phyloP scores from a whole-genome alignment of 2,888 invertebrate species.

The Brachypalpus laphriformis region DNA sequence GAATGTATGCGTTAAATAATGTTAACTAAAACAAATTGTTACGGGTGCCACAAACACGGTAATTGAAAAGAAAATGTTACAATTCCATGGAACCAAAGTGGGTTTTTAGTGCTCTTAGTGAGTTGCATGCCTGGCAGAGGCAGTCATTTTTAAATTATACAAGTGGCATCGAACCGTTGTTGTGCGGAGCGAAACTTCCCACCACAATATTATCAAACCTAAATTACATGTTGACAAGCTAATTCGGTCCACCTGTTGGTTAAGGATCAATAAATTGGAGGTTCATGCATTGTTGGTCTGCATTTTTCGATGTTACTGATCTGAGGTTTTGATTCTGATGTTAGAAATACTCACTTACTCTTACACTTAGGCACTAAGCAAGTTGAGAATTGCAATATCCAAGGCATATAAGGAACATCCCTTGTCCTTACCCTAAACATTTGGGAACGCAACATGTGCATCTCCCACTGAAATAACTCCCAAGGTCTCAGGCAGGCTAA shows the following conservation, averaged over 20 bases:
- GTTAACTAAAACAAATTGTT: constrained; percentile 64
- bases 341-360: too few species aligned
- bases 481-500: too few species aligned
- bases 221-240: background rate
- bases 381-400: too few species aligned
- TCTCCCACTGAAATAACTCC: too few species aligned
- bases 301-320: background rate
- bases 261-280: background rate
- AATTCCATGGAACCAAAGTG: constrained; percentile 22
- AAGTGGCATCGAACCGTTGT: background rate
- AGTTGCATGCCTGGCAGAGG: background rate
- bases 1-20: constrained; percentile 40
- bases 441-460: too few species aligned
- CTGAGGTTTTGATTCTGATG: too few species aligned
- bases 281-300: background rate
- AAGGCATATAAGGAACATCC: too few species aligned
- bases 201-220: background rate
- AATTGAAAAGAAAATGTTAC: constrained; percentile 54
- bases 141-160: background rate
- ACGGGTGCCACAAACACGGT: constrained; percentile 35
- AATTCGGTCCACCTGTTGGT: background rate
- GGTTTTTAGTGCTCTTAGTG: background rate
- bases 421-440: too few species aligned
- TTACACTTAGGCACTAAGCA: too few species aligned
- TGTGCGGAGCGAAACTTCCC: background rate